Evolutionary conservation across 1,140 invertebrate species (phyloP), one percentile per base, ranked within the genome.

Genomic region (Conopomorpha cramerella): DNA sequence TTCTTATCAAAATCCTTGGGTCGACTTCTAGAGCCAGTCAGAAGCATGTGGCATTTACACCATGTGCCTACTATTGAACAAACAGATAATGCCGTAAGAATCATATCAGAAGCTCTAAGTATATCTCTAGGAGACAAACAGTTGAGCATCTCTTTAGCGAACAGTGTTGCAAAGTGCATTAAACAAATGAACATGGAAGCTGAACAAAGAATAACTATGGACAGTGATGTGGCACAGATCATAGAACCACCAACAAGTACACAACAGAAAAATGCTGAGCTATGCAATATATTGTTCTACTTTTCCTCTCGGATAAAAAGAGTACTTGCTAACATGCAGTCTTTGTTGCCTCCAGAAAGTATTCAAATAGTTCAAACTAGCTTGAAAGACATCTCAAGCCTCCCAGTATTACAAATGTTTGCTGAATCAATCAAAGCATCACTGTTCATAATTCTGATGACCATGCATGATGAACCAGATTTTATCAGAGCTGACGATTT

Each of bases 391-490:
- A 70, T 84, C 13, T 66, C 66, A 2, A 72, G 68, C 26, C 52
- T 67, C 23, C 66, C 63, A 10, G 51, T 80, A 10, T 55, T 79
- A 2, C 64, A 77, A 38, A 36, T 71, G n/a, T 78, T 74, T 57
- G 63, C 66, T 8, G 84, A 82, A 39, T 93, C 93, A 0, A 90
- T 97, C 34, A 86, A 84, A 36, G 88, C 91, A 44, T 88, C 93
- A 1, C 83, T 96, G 4, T 92, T 92, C 72, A 91, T 93, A 25
- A 97, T 98, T 51, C 79, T 97, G 32, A 73, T 92, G 27, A 95
- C 92, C 2, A 93, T 95, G 82, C 93, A 96, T 60, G 88, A 92
- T 43, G 93, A 95, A 51, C 74, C 81, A 41, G 90, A 94, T 51
- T 87, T 93, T 41, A 86, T 84, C 23, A 78, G 66, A 54, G 52